Conservation (phyloP, 2,888 invertebrate genomes). For the Frankliniella intonsa region DNA sequence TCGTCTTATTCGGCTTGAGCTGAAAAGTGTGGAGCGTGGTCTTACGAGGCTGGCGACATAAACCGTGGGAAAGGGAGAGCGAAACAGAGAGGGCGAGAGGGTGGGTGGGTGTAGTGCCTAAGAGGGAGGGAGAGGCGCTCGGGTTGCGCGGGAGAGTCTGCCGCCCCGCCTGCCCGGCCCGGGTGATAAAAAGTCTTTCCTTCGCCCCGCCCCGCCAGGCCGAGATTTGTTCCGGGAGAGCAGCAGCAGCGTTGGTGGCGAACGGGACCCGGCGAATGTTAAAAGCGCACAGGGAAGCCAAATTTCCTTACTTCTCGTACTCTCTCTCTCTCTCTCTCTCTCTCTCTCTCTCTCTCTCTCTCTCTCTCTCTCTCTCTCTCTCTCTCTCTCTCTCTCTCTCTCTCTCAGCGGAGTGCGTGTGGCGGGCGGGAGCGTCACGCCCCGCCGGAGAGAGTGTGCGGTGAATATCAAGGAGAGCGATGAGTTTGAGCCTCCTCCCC, state of each 20-base stretch:
- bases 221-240: slow-evolving; percentile 1
- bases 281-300: background rate
- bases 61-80: background rate
- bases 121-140: no score
- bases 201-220: background rate
- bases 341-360: background rate
- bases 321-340: background rate
- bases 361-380: slow-evolving; percentile 1
- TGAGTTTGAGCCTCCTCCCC: no score
- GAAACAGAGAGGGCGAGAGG: background rate
- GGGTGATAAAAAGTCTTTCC: no score
- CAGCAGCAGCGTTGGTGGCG: background rate
- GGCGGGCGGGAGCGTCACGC: no score
- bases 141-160: no score
- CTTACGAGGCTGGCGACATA: no score
- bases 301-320: background rate
- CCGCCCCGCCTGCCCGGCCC: no score
- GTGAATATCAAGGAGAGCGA: no score
- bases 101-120: background rate
- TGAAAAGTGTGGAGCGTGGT: no score
- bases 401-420: background rate
- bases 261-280: background rate
- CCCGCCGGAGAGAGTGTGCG: no score
- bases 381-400: slow-evolving; percentile 1
- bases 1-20: no score